Evolutionary conservation across 2,888 invertebrate genomes (phyloP).

Genomic region (Ornithoptera priamus): DNA sequence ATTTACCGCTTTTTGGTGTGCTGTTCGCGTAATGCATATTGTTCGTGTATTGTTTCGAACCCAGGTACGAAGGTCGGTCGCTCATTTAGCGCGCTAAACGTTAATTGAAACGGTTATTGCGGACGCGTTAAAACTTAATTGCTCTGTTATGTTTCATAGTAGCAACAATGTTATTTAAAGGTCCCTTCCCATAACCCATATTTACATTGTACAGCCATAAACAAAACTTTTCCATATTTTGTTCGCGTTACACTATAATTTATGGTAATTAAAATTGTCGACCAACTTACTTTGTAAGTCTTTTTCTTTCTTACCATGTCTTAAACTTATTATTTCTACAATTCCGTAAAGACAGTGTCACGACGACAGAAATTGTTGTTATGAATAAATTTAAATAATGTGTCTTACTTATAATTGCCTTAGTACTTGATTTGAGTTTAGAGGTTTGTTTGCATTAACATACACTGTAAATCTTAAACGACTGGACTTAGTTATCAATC

Average conservation of each 20-base stretch:
- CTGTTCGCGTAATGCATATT: slow-evolving; percentile 28
- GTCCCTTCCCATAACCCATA: too few species aligned
- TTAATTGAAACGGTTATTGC: slow-evolving; percentile 66
- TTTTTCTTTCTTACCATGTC: too few species aligned
- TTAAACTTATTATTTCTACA: background rate
- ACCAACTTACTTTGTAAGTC: too few species aligned
- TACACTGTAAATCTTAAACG: background rate
- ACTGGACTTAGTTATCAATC: background rate
- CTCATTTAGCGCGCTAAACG: slow-evolving; percentile 51
- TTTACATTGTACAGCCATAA: too few species aligned
- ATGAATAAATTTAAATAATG: background rate
- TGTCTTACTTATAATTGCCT: background rate
- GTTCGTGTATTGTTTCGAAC: slow-evolving; percentile 44
- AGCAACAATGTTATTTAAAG: background rate
- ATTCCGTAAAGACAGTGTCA: background rate
- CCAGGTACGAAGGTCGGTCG: slow-evolving; percentile 55
- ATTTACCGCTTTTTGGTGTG: background rate
- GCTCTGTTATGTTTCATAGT: slow-evolving; percentile 41
- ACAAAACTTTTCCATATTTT: too few species aligned
- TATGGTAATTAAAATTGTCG: too few species aligned
- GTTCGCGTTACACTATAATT: too few species aligned
- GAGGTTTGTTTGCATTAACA: background rate
- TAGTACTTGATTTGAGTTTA: background rate
- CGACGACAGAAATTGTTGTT: background rate
- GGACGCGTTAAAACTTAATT: slow-evolving; percentile 59